Conservation (phyloP, 2,113 vertebrate species). For the Syngnathus floridae region DNA sequence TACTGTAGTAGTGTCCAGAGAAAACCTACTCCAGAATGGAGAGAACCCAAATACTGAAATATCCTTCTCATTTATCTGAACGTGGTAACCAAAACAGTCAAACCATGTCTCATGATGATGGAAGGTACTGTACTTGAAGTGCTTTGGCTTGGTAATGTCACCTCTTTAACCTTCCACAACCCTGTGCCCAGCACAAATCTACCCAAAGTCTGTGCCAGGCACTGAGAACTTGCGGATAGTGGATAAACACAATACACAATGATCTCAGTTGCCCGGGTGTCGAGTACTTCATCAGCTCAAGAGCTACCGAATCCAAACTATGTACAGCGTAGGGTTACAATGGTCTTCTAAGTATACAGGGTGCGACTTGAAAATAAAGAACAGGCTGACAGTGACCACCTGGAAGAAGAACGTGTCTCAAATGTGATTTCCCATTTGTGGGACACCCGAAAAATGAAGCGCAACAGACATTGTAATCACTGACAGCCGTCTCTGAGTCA, state of each 20-base stretch:
- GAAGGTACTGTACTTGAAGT: background rate
- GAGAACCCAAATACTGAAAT: too few relatives aligned
- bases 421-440: slow-evolving; percentile 24
- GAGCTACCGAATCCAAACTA: background rate
- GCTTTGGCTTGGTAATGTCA: slow-evolving; percentile 6
- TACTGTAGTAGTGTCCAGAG: too few relatives aligned
- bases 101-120: too few relatives aligned
- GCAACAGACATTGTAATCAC: slow-evolving; percentile 30
- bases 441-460: slow-evolving; percentile 11
- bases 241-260: slow-evolving; percentile 29
- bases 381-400: background rate
- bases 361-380: background rate
- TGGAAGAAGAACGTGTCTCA: slow-evolving; percentile 14
- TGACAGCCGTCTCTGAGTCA: slow-evolving; percentile 34
- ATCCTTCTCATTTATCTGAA: too few relatives aligned
- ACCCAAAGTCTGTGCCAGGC: slow-evolving; percentile 24
- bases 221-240: slow-evolving; percentile 10
- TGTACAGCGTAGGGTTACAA: background rate
- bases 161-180: slow-evolving; percentile 27
- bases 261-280: slow-evolving; percentile 1
- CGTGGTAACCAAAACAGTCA: too few relatives aligned
- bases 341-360: background rate
- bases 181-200: slow-evolving; percentile 27
- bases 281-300: background rate
- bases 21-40: too few relatives aligned